Percentiles rank a stretch among this genome's conserved stretches.
phyloP scores from a whole-genome alignment of 2,113 vertebrate species.

The Vombatus ursinus region DNA sequence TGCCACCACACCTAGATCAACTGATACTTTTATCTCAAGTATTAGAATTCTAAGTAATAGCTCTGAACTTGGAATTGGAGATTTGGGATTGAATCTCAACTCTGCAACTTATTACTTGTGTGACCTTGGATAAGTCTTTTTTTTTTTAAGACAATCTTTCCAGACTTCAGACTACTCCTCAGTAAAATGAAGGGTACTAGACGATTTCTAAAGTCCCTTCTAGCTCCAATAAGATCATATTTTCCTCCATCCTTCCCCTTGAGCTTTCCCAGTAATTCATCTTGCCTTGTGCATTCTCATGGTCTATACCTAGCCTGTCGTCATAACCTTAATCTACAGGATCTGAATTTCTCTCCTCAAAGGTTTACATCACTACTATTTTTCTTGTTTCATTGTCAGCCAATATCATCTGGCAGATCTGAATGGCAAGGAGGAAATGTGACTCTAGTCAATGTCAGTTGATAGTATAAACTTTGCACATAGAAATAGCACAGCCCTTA shows the following conservation, averaged over 20 bases:
- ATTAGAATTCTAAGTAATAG: background rate
- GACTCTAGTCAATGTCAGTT: background rate
- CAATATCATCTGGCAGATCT: background rate
- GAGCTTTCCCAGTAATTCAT: background rate
- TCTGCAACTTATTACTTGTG: background rate
- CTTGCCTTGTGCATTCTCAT: background rate
- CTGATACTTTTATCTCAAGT: background rate
- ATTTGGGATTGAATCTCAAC: background rate
- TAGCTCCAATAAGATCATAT: background rate
- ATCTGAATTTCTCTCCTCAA: background rate
- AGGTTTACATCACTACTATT: fast-evolving
- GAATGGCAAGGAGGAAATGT: background rate
- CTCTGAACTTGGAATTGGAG: background rate
- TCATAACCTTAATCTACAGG: too few species aligned
- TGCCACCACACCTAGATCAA: background rate
- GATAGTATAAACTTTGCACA: conserved; percentile 25
- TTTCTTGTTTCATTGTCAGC: background rate
- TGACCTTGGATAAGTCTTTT: background rate
- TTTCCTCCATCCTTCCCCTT: background rate
- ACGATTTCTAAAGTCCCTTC: background rate
- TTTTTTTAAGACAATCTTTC: background rate
- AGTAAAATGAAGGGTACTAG: background rate
- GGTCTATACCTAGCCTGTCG: too few species aligned
- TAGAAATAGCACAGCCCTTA: background rate
- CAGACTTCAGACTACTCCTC: background rate